Conservation (phyloP, 2,888 invertebrate species). For the Acanthopleura granulata region DNA sequence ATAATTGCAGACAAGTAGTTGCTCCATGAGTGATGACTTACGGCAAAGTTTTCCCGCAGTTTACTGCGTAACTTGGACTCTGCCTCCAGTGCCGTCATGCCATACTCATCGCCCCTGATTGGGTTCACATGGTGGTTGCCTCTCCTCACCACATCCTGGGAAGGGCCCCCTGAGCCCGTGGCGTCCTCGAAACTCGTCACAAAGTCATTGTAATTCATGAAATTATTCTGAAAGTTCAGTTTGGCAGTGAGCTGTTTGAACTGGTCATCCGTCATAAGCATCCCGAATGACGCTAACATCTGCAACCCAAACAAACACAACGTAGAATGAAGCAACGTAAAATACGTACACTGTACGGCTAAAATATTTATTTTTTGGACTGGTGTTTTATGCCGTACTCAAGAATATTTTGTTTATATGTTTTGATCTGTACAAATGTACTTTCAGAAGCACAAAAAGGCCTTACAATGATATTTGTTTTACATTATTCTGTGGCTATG, state of each 20-base stretch:
- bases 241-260: slow-evolving; percentile 55
- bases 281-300: slow-evolving; percentile 57
- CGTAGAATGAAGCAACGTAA: too few relatives aligned
- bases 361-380: too few relatives aligned
- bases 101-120: slow-evolving; percentile 62
- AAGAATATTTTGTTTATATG: too few relatives aligned
- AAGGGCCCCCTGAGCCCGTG: slow-evolving; percentile 18
- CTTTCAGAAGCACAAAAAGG: too few relatives aligned
- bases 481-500: too few relatives aligned
- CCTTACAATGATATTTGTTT: not conserved
- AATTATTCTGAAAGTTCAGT: slow-evolving; percentile 53
- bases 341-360: too few relatives aligned
- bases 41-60: slow-evolving; percentile 65
- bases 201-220: slow-evolving; percentile 63
- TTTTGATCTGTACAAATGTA: too few relatives aligned
- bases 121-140: slow-evolving; percentile 64
- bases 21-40: slow-evolving; percentile 37
- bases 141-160: slow-evolving; percentile 44
- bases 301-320: slow-evolving; percentile 27
- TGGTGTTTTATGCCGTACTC: too few relatives aligned
- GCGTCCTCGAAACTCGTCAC: slow-evolving; percentile 60
- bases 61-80: slow-evolving; percentile 57
- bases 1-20: not conserved
- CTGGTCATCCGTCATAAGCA: slow-evolving; percentile 58
- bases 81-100: slow-evolving; percentile 59